Conservation (phyloP, 1,140 invertebrate genomes). For the Bactericera cockerelli region DNA sequence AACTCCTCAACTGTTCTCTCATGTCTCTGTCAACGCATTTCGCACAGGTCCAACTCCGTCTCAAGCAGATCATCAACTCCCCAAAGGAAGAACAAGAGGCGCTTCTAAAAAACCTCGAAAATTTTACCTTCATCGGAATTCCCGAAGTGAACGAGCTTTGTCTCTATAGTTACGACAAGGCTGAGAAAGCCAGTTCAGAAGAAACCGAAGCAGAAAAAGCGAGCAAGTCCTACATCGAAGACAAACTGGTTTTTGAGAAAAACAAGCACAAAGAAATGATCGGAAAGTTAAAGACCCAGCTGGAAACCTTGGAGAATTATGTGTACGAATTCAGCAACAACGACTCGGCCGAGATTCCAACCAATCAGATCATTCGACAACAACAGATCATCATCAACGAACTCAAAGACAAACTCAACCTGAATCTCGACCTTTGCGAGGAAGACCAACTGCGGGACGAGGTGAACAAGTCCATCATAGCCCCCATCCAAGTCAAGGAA, state of each 20-base stretch:
- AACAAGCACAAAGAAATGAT: conserved; percentile 73
- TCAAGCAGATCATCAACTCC: conserved; percentile 88
- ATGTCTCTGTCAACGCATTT: conserved; percentile 95
- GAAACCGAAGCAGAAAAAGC: not conserved
- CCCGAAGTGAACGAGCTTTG: conserved; percentile 37
- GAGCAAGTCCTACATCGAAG: conserved; percentile 32
- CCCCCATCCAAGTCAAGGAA: conserved; percentile 90
- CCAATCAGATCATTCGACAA: conserved; percentile 65
- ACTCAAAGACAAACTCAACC: conserved; percentile 55
- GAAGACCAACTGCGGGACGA: conserved; percentile 64
- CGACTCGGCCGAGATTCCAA: conserved; percentile 61
- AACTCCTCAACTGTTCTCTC: conserved; percentile 88
- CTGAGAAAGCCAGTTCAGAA: not conserved
- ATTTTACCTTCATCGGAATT: conserved; percentile 94
- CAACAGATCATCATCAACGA: conserved; percentile 78
- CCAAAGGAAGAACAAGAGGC: conserved; percentile 71
- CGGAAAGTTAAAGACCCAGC: conserved; percentile 72
- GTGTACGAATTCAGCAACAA: conserved; percentile 57
- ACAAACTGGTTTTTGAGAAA: conserved; percentile 45
- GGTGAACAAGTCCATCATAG: conserved; percentile 63
- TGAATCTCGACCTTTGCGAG: conserved; percentile 60
- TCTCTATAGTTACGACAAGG: not conserved
- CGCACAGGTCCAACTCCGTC: conserved; percentile 82
- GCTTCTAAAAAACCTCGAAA: conserved; percentile 83
- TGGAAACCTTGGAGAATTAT: conserved; percentile 87